Evolutionary conservation across 2,797 vertebrate genomes (phyloP).

Genomic region (Halcyon smyrnensis): DNA sequence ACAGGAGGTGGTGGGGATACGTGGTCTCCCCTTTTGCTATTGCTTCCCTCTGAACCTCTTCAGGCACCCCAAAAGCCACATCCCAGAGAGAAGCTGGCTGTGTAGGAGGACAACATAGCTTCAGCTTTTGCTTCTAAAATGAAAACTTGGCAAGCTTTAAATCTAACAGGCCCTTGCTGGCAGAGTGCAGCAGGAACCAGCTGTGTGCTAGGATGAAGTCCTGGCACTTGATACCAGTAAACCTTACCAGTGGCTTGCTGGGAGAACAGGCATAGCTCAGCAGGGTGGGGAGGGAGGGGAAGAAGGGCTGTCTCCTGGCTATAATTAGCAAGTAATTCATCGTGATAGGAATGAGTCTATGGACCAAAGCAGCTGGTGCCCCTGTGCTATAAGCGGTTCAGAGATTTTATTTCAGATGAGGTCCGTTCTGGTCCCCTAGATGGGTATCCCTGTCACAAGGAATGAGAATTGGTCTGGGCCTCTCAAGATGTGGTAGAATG

Average conservation of each 20-base stretch:
- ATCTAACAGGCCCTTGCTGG: background rate
- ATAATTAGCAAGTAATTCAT: conserved; percentile 29
- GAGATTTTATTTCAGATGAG: background rate
- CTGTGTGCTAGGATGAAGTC: background rate
- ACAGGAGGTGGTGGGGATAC: fast-evolving
- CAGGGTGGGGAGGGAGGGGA: background rate
- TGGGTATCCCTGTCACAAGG: background rate
- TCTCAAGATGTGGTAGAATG: background rate
- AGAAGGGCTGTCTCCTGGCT: background rate
- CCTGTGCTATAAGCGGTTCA: fast-evolving
- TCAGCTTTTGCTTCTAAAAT: background rate
- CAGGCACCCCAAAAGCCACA: background rate
- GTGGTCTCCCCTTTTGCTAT: background rate
- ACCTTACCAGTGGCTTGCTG: background rate
- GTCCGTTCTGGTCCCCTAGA: background rate
- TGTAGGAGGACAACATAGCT: background rate
- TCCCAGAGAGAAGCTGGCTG: background rate
- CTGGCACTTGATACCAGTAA: background rate
- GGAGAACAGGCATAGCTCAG: background rate
- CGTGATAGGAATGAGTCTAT: background rate
- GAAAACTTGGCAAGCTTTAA: background rate
- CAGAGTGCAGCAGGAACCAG: background rate
- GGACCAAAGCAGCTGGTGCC: background rate
- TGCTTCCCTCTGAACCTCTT: fast-evolving
- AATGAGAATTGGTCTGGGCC: background rate